Evolutionary conservation across 2,797 vertebrate species (phyloP), one percentile per base, ranked within the genome.

Genomic region (Fratercula arctica): DNA sequence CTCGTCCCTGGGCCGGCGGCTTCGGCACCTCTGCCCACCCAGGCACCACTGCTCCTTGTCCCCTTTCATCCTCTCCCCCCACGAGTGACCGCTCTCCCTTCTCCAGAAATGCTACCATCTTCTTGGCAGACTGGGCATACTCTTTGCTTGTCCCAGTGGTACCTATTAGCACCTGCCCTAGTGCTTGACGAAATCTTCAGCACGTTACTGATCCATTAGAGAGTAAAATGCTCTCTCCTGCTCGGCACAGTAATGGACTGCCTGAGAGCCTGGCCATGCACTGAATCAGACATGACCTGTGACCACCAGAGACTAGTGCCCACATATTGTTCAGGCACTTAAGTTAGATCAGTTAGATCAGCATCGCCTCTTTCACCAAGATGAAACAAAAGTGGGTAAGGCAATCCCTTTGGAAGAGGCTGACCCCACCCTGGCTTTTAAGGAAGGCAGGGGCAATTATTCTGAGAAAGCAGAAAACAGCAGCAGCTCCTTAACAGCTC

Each of bases 11-110:
- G 1, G 37, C 8, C 39, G 50, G 70, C 13, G 3, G 11, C 57
- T 26, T 21, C 6, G 1, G 23, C 1, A 0, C 12, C 33, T 69
- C 41, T 66, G 50, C 18, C n/a, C 2, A 0, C 31, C 16, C 26
- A 78, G 35, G 14, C 10, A 41, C 10, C 12, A 20, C 56, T 29
- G 66, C 5, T 59, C 54, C 56, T n/a, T 8, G 7, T 43, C 6
- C 63, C 0, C 0, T 83, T 69, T 67, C 51, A 79, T 46, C 20
- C 21, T 82, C 26, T 68, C 3, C 17, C 16, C 5, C 7, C 1
- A 1, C 0, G 1, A 69, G 7, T 25, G 24, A 59, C 13, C 3
- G 0, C 46, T 46, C n/a, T 76, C 21, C 13, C 21, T 50, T 70
- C 60, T 59, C 21, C 51, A 82, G 51, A 72, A 89, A 9, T 13